Evolutionary conservation across 2,888 invertebrate genomes (phyloP).

Genomic region (Ochropacha duplaris): DNA sequence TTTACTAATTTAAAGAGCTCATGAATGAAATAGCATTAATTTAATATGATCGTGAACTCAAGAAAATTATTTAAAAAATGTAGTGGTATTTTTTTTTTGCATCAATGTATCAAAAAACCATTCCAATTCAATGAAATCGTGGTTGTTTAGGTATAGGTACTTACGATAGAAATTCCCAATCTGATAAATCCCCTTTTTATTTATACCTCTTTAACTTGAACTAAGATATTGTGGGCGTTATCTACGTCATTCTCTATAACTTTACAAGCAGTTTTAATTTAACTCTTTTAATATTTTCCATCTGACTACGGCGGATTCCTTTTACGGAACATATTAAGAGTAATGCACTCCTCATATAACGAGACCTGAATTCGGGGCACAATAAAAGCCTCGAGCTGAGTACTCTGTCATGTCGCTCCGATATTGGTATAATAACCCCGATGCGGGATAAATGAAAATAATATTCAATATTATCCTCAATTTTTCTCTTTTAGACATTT

Average conservation of each 20-base stretch:
- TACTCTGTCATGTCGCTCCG: slow-evolving; percentile 20
- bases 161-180: not conserved
- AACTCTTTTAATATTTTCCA: not conserved
- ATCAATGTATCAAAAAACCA: too few relatives aligned
- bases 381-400: slow-evolving; percentile 24
- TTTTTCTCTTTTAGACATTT: not conserved
- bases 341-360: slow-evolving; percentile 37
- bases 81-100: too few relatives aligned
- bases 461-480: not conserved
- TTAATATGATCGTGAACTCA: too few relatives aligned
- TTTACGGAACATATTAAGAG: slow-evolving; percentile 18
- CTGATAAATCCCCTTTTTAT: not conserved
- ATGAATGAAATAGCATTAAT: too few relatives aligned
- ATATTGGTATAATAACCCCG: slow-evolving; percentile 9
- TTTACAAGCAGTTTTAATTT: not conserved
- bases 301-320: not conserved
- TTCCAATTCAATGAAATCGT: too few relatives aligned
- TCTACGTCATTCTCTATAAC: not conserved
- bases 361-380: slow-evolving; percentile 24
- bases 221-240: not conserved
- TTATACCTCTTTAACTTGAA: not conserved
- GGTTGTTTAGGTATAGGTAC: too few relatives aligned
- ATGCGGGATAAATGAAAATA: slow-evolving; percentile 2
- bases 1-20: too few relatives aligned
- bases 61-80: too few relatives aligned